These are phyloP conservation scores for Cynaeus angustus DNA, from an alignment of 2,888 invertebrate species.

Conservation along the genomic window DNA sequence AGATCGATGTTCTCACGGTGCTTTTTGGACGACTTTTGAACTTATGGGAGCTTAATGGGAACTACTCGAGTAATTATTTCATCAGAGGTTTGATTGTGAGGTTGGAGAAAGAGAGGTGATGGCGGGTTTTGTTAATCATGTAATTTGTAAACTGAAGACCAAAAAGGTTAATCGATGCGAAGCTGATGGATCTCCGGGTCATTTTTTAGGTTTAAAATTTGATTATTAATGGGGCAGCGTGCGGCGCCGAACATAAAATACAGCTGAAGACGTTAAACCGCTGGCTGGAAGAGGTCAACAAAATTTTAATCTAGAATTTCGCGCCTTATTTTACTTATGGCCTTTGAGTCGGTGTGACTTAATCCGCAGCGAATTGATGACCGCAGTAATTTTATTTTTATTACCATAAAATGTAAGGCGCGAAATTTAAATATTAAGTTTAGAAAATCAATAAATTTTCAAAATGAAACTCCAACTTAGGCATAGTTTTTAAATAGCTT, in stretches of 20 bases:
- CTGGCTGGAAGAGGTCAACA: no score
- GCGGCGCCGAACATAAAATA: background rate
- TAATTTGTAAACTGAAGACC: slow-evolving; percentile 10
- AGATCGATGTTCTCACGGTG: slow-evolving; percentile 22
- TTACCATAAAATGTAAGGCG: no score
- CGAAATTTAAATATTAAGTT: no score
- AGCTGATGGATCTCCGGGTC: slow-evolving; percentile 18
- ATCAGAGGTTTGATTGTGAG: slow-evolving; percentile 7
- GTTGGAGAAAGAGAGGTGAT: background rate
- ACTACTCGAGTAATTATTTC: slow-evolving; percentile 12
- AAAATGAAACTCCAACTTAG: no score
- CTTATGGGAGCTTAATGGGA: slow-evolving; percentile 8
- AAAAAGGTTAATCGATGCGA: slow-evolving; percentile 24
- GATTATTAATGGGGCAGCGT: slow-evolving; percentile 3
- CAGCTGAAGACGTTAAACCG: no score
- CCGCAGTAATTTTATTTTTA: no score
- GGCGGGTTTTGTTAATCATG: background rate
- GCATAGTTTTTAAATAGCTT: no score
- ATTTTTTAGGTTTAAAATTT: slow-evolving; percentile 4
- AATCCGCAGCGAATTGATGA: no score
- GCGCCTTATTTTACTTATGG: no score
- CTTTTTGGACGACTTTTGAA: slow-evolving; percentile 28
- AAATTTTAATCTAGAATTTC: no score
- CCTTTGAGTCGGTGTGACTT: no score
- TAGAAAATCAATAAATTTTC: no score